Percentiles rank a stretch among this genome's conserved stretches.
Conservation (phyloP, 1,140 invertebrate genomes). For the Ganaspis sp. region DNA sequence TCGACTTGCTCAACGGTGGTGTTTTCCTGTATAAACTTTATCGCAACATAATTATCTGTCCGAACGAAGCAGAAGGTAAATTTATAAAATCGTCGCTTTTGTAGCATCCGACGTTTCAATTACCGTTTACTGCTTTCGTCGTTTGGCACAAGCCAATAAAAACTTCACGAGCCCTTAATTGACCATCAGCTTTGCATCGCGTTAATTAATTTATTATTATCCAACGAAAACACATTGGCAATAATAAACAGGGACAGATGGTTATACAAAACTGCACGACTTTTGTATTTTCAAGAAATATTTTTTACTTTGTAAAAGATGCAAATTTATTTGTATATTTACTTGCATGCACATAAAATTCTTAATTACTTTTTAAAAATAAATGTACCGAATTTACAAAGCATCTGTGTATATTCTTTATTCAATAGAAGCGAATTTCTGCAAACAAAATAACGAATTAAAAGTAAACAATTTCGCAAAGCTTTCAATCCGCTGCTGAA, state of each 20-base stretch:
- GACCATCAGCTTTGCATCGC: not conserved
- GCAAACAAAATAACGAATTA: not conserved
- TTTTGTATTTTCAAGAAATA: not conserved
- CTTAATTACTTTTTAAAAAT: too few species aligned
- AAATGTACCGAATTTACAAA: not conserved
- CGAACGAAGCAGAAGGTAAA: constrained; percentile 5
- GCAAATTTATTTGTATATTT: too few species aligned
- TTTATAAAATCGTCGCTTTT: constrained; percentile 7
- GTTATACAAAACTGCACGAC: not conserved
- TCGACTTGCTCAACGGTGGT: not conserved
- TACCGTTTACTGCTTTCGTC: not conserved
- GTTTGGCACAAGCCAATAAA: constrained; percentile 10
- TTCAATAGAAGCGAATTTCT: not conserved
- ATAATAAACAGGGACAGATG: not conserved
- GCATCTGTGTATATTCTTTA: not conserved
- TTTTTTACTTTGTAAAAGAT: too few species aligned
- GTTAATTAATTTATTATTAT: constrained; percentile 12
- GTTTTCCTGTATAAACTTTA: constrained; percentile 26
- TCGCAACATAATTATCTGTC: not conserved
- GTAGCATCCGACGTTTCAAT: not conserved
- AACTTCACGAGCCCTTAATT: constrained; percentile 21
- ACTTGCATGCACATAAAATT: too few species aligned
- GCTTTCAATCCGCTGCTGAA: too few species aligned
- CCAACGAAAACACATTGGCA: not conserved
- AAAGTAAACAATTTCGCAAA: not conserved